phyloP scores from a whole-genome alignment of 1,140 invertebrate genomes.

The Calliphora vicina region DNA sequence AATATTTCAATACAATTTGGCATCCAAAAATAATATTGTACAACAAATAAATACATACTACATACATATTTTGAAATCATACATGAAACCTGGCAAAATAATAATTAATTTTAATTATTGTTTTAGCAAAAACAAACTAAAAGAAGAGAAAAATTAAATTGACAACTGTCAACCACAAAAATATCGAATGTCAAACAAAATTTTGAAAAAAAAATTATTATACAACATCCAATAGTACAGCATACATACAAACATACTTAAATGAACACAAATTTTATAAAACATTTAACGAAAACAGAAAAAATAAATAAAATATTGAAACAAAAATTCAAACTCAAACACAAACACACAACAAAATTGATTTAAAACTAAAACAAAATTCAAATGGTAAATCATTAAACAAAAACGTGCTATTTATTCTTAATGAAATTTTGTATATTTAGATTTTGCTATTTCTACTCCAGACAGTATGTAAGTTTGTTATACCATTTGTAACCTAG shows the following conservation, averaged over 20 bases:
- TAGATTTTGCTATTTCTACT: too few relatives aligned
- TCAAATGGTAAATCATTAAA: neutral
- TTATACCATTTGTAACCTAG: too few relatives aligned
- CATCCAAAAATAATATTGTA: too few relatives aligned
- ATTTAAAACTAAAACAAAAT: neutral
- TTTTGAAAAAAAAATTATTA: neutral
- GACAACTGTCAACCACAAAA: constrained; percentile 5
- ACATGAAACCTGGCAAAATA: neutral
- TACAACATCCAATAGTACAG: too few relatives aligned
- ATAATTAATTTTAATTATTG: neutral
- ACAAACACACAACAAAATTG: neutral
- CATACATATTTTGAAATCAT: neutral
- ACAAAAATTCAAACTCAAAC: too few relatives aligned
- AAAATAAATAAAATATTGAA: neutral
- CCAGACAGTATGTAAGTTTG: neutral
- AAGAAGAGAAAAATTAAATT: neutral
- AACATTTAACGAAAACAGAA: neutral
- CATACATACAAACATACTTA: neutral
- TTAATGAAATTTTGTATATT: neutral
- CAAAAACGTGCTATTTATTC: neutral
- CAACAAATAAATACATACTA: too few relatives aligned
- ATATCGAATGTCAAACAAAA: neutral
- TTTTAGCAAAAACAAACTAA: neutral
- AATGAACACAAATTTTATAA: neutral
- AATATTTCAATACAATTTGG: too few relatives aligned